These are phyloP conservation scores for Etia nguti DNA, from an alignment of 2,113 vertebrate species.

Conservation along the genomic window DNA sequence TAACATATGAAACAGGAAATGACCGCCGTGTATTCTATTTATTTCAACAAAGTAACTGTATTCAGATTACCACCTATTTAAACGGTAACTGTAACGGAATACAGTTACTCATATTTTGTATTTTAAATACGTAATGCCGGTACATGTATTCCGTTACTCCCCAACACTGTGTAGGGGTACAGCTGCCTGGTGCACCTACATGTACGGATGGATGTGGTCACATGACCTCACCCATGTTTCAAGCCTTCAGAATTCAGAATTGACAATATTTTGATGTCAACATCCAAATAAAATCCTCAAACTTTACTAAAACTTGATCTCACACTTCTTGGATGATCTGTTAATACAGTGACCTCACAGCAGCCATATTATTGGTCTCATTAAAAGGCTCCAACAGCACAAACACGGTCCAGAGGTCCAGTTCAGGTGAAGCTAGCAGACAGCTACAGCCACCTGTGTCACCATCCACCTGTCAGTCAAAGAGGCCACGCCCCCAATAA, in stretches of 20 bases:
- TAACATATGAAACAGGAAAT: too few species aligned
- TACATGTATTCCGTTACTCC: too few species aligned
- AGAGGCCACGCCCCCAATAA: neutral
- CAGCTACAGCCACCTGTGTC: rapidly evolving
- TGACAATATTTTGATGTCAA: neutral
- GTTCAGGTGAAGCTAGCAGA: neutral
- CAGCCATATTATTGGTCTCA: neutral
- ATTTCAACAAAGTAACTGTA: too few species aligned
- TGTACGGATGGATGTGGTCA: neutral
- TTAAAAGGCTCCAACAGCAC: rapidly evolving
- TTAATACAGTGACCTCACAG: neutral
- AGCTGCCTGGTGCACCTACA: rapidly evolving
- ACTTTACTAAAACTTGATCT: rapidly evolving
- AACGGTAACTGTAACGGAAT: too few species aligned
- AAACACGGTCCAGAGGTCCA: neutral
- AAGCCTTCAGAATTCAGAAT: neutral
- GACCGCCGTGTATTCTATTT: too few species aligned
- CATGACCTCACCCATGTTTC: neutral
- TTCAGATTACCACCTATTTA: too few species aligned
- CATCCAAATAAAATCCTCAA: neutral
- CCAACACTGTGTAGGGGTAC: neutral
- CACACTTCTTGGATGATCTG: neutral
- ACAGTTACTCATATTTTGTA: too few species aligned
- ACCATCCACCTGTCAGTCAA: neutral
- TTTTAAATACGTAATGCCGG: too few species aligned